Base-by-base conservation (phyloP, 1,140 invertebrate species). In the Bathynomus jamesi region DNA sequence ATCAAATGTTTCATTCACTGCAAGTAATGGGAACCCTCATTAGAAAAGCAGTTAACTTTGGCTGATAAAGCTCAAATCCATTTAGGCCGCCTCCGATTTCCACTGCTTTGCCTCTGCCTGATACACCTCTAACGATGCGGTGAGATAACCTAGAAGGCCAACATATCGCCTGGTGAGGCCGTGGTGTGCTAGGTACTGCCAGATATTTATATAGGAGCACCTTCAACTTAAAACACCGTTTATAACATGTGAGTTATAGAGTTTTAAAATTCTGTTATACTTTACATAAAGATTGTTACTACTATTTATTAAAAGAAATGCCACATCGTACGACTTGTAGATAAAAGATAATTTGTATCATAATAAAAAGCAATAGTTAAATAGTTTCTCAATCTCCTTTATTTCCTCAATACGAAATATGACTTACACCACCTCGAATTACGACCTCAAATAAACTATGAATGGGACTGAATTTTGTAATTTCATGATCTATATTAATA, bases 331-430 rank as follows among this genome's bases (percentile, higher is more conserved):
- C 40, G 40, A 53, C 40, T 53, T 53, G 40, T 53, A 53, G 40
- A 53, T 53, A 53, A 53, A 53, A 53, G 21, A 53, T 17, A 53
- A 53, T 53, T 53, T 53, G 40, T 53, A 53, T 53, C 21, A 53
- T 53, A 53, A 53, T 53, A 53, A 53, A 53, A 53, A 53, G 40
- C 40, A 53, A 53, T 53, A 53, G 40, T 53, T 53, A 53, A 40
- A 53, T 53, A n/a, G n/a, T n/a, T n/a, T n/a, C n/a, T n/a, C n/a
- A n/a, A n/a, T n/a, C n/a, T n/a, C n/a, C n/a, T n/a, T n/a, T n/a
- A n/a, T n/a, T n/a, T n/a, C n/a, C n/a, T n/a, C n/a, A n/a, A n/a
- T n/a, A n/a, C n/a, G n/a, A n/a, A n/a, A n/a, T n/a, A n/a, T n/a
- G n/a, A n/a, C n/a, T n/a, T n/a, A n/a, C n/a, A n/a, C n/a, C n/a